Evolutionary conservation across 2,797 vertebrate genomes (phyloP).

Genomic region (Oreortyx pictus): DNA sequence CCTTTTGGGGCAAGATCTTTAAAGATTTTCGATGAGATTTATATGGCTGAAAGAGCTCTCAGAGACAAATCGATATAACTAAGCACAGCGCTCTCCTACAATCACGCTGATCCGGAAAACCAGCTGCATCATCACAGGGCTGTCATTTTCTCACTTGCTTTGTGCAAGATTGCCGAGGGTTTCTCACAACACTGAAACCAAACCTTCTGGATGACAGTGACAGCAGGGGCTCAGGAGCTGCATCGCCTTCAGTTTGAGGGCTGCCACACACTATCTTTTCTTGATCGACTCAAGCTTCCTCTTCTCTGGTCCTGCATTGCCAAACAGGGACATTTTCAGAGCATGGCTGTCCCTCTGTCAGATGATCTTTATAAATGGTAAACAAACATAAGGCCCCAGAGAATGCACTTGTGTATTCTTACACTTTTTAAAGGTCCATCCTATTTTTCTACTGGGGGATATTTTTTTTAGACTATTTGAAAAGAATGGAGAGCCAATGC

Average conservation of each 20-base stretch:
- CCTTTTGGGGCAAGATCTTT: slow-evolving; percentile 75
- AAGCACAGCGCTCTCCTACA: slow-evolving; percentile 70
- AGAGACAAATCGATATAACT: slow-evolving; percentile 80
- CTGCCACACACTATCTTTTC: not conserved
- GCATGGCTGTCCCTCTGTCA: not conserved
- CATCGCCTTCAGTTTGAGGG: not conserved
- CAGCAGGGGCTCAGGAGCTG: not conserved
- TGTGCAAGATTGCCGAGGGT: slow-evolving; percentile 42
- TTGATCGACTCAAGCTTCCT: not conserved
- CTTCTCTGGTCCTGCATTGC: not conserved
- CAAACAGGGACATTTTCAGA: not conserved
- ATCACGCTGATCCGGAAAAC: slow-evolving; percentile 74
- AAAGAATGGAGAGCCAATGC: not conserved
- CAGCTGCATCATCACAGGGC: slow-evolving; percentile 41
- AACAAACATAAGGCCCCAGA: not conserved
- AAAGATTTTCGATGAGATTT: slow-evolving; percentile 79
- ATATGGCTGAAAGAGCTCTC: slow-evolving; percentile 76
- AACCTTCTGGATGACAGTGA: slow-evolving; percentile 35
- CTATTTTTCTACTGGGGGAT: not conserved
- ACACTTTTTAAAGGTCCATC: not conserved
- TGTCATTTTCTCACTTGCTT: slow-evolving; percentile 72
- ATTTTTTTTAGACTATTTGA: not conserved
- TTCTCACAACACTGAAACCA: slow-evolving; percentile 65
- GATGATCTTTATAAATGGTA: not conserved
- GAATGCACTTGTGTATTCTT: not conserved